A percentile compares a stretch with the other conserved stretches of the same genome.
These are phyloP conservation scores for Agrypnia vestita DNA, from an alignment of 1,140 invertebrate species.

Conservation along the genomic window DNA sequence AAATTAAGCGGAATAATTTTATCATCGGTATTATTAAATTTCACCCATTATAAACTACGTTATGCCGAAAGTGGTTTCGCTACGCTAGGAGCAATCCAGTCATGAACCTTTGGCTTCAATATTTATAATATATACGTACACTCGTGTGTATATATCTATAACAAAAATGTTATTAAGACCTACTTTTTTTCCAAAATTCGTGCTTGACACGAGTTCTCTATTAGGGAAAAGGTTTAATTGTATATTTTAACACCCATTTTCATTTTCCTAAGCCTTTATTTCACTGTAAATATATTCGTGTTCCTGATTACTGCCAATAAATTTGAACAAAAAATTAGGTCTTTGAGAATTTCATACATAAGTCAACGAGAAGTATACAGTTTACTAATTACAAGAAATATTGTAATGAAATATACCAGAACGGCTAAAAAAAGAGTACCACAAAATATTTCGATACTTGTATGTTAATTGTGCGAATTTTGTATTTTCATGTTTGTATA, in stretches of 20 bases:
- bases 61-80: neutral
- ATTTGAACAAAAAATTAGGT: constrained; percentile 7
- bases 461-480: constrained; percentile 22
- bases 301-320: constrained; percentile 15
- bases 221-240: neutral
- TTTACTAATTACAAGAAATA: constrained; percentile 26
- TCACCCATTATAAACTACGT: neutral
- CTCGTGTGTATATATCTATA: no score
- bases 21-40: no score
- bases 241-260: constrained; percentile 1
- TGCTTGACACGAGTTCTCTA: no score
- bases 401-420: neutral
- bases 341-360: neutral
- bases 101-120: no score
- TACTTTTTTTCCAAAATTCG: no score
- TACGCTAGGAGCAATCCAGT: neutral
- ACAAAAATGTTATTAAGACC: no score
- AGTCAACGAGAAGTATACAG: neutral
- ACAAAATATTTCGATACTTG: neutral
- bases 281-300: constrained; percentile 1
- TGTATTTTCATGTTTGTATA: constrained; percentile 1
- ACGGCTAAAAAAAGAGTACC: neutral
- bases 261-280: neutral
- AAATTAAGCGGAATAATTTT: no score
- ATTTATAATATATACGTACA: no score